Conservation (phyloP, 2,888 invertebrate genomes). For the Allophyes oxyacanthae region DNA sequence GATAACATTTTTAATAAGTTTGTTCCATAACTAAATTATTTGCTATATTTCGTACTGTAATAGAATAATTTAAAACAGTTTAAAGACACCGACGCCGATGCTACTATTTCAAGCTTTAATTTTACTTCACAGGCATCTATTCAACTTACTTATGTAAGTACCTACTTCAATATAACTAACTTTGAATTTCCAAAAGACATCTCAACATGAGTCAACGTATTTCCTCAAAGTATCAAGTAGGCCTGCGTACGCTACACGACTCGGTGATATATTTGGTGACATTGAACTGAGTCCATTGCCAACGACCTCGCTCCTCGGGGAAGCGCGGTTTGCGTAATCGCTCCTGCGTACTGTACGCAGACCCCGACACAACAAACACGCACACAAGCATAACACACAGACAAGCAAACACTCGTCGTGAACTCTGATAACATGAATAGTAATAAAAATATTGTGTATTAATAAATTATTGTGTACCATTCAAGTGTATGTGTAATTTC, state of each 20-base stretch:
- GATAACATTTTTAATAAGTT: no score
- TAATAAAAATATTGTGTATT: constrained; percentile 43
- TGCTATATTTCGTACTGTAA: no score
- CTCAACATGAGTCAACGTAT: constrained; percentile 13
- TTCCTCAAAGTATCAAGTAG: constrained; percentile 70
- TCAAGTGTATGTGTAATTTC: constrained; percentile 21
- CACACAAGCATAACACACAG: constrained; percentile 44
- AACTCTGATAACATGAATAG: constrained; percentile 55
- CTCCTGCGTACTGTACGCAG: constrained; percentile 77
- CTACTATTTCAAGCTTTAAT: neutral
- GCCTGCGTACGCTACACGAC: constrained; percentile 57
- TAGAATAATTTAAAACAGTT: no score
- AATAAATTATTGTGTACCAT: constrained; percentile 19
- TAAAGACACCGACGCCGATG: no score
- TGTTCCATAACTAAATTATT: no score
- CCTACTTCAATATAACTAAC: no score
- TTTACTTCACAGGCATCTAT: no score
- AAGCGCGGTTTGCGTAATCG: constrained; percentile 88
- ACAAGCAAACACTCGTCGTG: constrained; percentile 41
- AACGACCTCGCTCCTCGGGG: constrained; percentile 88
- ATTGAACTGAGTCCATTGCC: constrained; percentile 89
- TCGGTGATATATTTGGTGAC: constrained; percentile 89
- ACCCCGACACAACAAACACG: constrained; percentile 67
- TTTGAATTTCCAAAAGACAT: no score
- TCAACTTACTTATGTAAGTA: no score